These are phyloP conservation scores for Aphelenchoides fujianensis DNA, from an alignment of 1,140 invertebrate species.

Conservation along the genomic window DNA sequence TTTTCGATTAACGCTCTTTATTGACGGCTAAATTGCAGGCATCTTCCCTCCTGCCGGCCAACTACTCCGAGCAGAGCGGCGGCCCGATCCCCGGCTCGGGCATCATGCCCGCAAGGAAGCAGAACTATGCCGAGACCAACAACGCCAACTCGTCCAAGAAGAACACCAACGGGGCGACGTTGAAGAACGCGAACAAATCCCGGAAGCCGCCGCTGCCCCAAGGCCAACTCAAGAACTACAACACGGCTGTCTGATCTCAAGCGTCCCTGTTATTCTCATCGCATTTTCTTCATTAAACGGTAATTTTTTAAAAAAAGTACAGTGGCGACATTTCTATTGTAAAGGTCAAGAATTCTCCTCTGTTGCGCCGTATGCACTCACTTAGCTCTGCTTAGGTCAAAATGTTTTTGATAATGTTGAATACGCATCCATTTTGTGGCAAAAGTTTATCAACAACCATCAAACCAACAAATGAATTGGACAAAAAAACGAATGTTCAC, in stretches of 20 bases:
- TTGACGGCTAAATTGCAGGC: slow-evolving; percentile 43
- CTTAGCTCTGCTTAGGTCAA: too few relatives aligned
- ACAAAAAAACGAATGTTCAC: too few relatives aligned
- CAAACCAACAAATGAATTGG: too few relatives aligned
- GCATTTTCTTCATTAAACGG: slow-evolving; percentile 11
- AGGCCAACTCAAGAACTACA: slow-evolving; percentile 30
- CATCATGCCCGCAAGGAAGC: slow-evolving; percentile 21
- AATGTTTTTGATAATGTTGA: too few relatives aligned
- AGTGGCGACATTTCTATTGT: too few relatives aligned
- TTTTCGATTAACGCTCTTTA: background rate
- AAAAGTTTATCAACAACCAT: too few relatives aligned
- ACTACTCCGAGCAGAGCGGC: slow-evolving; percentile 39
- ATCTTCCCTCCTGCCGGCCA: slow-evolving; percentile 52
- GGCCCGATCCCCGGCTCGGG: slow-evolving; percentile 23
- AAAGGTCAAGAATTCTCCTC: too few relatives aligned
- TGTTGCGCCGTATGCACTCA: too few relatives aligned
- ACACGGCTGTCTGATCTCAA: slow-evolving; percentile 34
- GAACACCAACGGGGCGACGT: slow-evolving; percentile 25
- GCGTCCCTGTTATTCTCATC: too few relatives aligned
- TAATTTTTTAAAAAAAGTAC: too few relatives aligned
- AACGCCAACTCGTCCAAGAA: slow-evolving; percentile 30
- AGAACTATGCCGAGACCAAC: slow-evolving; percentile 34
- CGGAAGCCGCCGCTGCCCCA: slow-evolving; percentile 35
- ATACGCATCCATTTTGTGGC: too few relatives aligned
- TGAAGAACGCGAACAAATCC: slow-evolving; percentile 30